Evolutionary conservation across 2,888 invertebrate genomes (phyloP), one percentile per base, ranked within the genome.

Genomic region (Smittia aterrima): DNA sequence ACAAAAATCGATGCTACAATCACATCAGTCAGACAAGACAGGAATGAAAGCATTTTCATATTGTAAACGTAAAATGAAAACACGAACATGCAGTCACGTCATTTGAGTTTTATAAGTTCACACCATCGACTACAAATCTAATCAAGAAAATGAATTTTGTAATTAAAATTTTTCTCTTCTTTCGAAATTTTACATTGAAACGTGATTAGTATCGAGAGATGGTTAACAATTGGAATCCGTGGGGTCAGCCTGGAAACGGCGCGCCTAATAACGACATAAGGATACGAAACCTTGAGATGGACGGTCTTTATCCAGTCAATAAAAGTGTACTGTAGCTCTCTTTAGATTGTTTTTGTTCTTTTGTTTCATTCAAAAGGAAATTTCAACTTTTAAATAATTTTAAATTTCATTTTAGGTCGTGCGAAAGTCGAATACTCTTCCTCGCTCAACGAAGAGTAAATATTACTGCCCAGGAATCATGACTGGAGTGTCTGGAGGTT

Each of bases 181-280:
- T 38, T 11, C 58, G 11, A 47, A 47, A 32, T 47, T 47, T 38
- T n/a, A 3, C 16, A 47, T n/a, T 47, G 47, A 47, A 47, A 38
- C 38, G 9, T 24, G 18, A 77, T n/a, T n/a, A 83, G 83, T 82
- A 88, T 76, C 87, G 87, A 74, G 87, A 87, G 78, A 88, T 91
- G 83, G 86, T 90, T 82, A 86, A 88, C 75, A 87, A 87, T 77
- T 92, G 91, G 80, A 90, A 90, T 82, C 92, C 93, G 6, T 93
- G 92, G 91, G 92, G 92, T 2, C 86, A 87, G 75, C 90, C 89
- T 9, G 91, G 91, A 1, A 89, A 90, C 66, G 91, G 91, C 25
- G 91, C 91, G 20, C 90, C 91, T 64, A 90, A 89, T 79, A 78
- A 85, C 11, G 87, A 88, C 75, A 81, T 89, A 38, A 87, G 92